Percentiles rank a stretch among this genome's conserved stretches.
Conservation (phyloP, 2,888 invertebrate genomes). For the Mesorhabditis sp. region DNA sequence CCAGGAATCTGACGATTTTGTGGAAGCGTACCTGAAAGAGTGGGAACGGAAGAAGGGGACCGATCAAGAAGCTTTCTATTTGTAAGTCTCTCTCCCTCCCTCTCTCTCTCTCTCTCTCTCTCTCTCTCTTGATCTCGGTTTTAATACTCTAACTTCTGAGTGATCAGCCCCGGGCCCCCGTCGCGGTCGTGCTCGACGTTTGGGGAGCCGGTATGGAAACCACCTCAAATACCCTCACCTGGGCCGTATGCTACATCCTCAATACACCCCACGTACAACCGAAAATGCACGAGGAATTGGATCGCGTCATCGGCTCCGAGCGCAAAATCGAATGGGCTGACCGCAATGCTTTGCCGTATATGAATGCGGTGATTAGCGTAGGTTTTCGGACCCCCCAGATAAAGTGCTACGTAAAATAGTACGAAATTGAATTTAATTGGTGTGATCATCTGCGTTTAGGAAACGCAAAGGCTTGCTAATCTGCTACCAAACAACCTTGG, state of each 20-base stretch:
- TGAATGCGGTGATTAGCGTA: slow-evolving; percentile 27
- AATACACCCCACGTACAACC: slow-evolving; percentile 23
- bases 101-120: too few relatives aligned
- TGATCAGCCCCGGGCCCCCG: too few relatives aligned
- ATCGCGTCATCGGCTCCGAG: slow-evolving; percentile 33
- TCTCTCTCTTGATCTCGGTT: too few relatives aligned
- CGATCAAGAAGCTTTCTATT: slow-evolving; percentile 16
- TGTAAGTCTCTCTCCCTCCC: background rate
- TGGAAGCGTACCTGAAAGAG: slow-evolving; percentile 23
- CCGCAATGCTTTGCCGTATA: slow-evolving; percentile 22
- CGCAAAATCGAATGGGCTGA: slow-evolving; percentile 23
- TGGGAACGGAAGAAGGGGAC: slow-evolving; percentile 16
- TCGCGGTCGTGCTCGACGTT: background rate
- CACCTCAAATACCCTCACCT: slow-evolving; percentile 23
- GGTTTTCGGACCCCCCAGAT: background rate
- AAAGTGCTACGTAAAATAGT: too few relatives aligned
- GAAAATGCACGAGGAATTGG: slow-evolving; percentile 30
- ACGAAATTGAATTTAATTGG: too few relatives aligned
- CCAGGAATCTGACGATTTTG: slow-evolving; percentile 15
- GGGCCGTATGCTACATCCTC: slow-evolving; percentile 22
- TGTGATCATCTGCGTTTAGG: slow-evolving; percentile 12
- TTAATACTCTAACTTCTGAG: background rate
- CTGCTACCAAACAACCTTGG: slow-evolving; percentile 28
- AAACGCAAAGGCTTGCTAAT: slow-evolving; percentile 31
- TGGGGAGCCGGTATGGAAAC: slow-evolving; percentile 14